Base-by-base conservation (phyloP, 2,888 invertebrate genomes). In the Cheilosia grossa region DNA sequence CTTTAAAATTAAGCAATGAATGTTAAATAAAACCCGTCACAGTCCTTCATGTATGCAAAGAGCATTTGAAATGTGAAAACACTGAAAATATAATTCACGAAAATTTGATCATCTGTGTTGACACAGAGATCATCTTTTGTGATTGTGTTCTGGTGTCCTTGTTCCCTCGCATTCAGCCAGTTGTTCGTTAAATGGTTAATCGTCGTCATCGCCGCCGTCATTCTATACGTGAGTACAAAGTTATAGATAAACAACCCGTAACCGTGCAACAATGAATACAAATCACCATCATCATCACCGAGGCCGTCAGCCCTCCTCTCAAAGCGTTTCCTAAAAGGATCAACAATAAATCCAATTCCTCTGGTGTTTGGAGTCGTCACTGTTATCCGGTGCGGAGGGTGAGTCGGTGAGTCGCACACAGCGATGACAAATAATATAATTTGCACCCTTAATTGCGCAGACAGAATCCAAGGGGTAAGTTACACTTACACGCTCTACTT, bases 41-140 rank as follows among this genome's bases (percentile, higher is more conserved):
- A 63, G 61, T 64, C 69, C 21, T 24, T 19, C 44, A 17, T 30
- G 37, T 61, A 89, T 51, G 51, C 87, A 89, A 72, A 58, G 63
- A 15, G 33, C 27, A 17, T 15, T 87, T 88, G 87, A 88, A 69
- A 56, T 30, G 4, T 13, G 30, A 75, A 75, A 74, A 47, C 51
- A 51, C 19, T 69, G 59, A 70, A 85, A 85, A 75, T 75, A 80
- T 80, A 85, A 85, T 85, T 85, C 75, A 30, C 47, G 70, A 90
- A 91, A 91, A 91, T 91, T 90, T 91, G 91, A 91, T 91, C 91
- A 91, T 91, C 91, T 91, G 91, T 91, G 91, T 91, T 91, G 91
- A 91, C 91, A 91, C 88, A 90, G 89, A 90, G 91, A 91, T 91
- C 91, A 91, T 89, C 89, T 87, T 88, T 87, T 88, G 87, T 81